These are phyloP conservation scores for Hydractinia echinata DNA, from an alignment of 30 jellyfish, hydroid and myxozoan genomes.

Conservation along the genomic window DNA sequence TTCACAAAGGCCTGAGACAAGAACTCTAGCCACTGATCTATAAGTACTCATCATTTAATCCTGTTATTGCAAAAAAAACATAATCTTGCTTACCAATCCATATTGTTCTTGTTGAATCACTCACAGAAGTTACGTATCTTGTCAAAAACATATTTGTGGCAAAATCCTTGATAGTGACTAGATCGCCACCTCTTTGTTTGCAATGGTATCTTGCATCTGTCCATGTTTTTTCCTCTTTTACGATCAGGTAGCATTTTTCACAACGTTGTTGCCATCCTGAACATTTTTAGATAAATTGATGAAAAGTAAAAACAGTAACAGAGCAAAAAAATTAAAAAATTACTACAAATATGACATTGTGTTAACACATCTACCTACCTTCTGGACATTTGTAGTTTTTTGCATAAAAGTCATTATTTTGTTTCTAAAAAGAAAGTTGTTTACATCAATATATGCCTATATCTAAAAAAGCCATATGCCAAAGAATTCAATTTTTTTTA, in stretches of 20 bases:
- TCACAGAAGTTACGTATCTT: slow-evolving; percentile 46
- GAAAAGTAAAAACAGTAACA: slow-evolving; percentile 5
- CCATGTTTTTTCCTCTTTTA: slow-evolving; percentile 63
- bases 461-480: too few relatives aligned
- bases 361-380: slow-evolving; percentile 23
- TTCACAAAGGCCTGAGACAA: not conserved
- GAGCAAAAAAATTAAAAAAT: not conserved
- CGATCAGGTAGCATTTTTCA: slow-evolving; percentile 65
- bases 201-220: slow-evolving; percentile 73
- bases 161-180: slow-evolving; percentile 53
- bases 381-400: slow-evolving; percentile 56
- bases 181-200: slow-evolving; percentile 68
- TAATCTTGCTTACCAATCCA: slow-evolving; percentile 64
- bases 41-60: not conserved
- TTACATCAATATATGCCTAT: too few relatives aligned
- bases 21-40: not conserved
- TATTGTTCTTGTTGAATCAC: slow-evolving; percentile 31
- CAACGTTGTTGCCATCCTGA: slow-evolving; percentile 87
- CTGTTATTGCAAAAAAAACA: not conserved
- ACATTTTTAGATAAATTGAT: not conserved
- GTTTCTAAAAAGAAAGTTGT: slow-evolving; percentile 36
- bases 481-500: too few relatives aligned
- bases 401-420: slow-evolving; percentile 66
- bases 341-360: not conserved
- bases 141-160: slow-evolving; percentile 45